Percentiles rank a stretch among this genome's conserved stretches.
Evolutionary conservation across 2,797 vertebrate species (phyloP).

Genomic region (Ctenopoma multispine): DNA sequence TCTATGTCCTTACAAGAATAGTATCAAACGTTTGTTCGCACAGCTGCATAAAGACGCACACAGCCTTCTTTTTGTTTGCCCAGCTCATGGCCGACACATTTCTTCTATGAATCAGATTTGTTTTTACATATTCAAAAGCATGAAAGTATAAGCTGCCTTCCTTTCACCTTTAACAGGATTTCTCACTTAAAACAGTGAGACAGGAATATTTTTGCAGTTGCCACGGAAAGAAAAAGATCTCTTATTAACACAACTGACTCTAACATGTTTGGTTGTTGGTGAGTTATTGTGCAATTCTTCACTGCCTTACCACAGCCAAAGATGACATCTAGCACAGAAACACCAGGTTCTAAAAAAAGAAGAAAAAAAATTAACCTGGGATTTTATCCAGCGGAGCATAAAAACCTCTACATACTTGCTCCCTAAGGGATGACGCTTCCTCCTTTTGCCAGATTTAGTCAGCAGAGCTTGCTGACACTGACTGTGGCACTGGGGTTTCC

Average conservation of each 20-base stretch:
- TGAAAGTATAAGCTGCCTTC: slow-evolving; percentile 31
- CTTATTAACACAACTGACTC: slow-evolving; percentile 19
- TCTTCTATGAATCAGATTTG: not conserved
- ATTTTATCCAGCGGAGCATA: slow-evolving; percentile 30
- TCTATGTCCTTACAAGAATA: too few species aligned
- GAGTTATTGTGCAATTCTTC: slow-evolving; percentile 21
- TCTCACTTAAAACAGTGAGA: slow-evolving; percentile 20
- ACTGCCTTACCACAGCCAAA: not conserved
- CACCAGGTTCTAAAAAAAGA: not conserved
- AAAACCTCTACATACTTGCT: slow-evolving; percentile 12
- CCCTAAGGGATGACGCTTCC: slow-evolving; percentile 13
- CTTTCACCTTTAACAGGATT: slow-evolving; percentile 18
- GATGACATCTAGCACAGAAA: slow-evolving; percentile 6
- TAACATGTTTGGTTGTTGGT: slow-evolving; percentile 25
- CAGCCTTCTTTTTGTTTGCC: not conserved
- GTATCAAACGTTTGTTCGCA: too few species aligned
- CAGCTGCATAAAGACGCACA: not conserved
- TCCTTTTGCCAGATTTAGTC: slow-evolving; percentile 61
- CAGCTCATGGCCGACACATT: too few species aligned
- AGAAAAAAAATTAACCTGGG: slow-evolving; percentile 24
- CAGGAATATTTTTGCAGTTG: slow-evolving; percentile 35
- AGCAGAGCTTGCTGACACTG: slow-evolving; percentile 48
- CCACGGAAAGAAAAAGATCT: slow-evolving; percentile 29
- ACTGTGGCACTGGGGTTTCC: slow-evolving; percentile 59
- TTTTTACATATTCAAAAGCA: slow-evolving; percentile 44